Evolutionary conservation across 2,888 invertebrate genomes (phyloP).

Genomic region (Trissoscelio sp.): DNA sequence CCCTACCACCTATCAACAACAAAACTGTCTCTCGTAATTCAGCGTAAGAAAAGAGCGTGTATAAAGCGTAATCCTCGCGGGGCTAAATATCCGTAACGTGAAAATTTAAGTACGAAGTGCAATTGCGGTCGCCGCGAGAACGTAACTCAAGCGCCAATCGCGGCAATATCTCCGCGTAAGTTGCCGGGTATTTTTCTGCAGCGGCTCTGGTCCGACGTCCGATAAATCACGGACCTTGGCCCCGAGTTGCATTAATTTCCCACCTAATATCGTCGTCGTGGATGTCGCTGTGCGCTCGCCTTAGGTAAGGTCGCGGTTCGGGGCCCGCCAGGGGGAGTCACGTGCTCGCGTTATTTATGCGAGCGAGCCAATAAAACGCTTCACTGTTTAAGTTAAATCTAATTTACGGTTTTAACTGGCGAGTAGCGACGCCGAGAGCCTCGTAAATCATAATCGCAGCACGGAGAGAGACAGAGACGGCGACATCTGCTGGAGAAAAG

Average conservation of each 20-base stretch:
- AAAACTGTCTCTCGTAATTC: constrained; percentile 63
- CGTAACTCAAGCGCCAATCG: constrained; percentile 69
- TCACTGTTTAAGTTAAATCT: constrained; percentile 81
- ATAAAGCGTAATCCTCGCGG: constrained; percentile 64
- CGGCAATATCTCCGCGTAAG: constrained; percentile 64
- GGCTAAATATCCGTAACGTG: constrained; percentile 69
- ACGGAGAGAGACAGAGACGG: constrained; percentile 39
- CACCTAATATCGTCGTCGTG: constrained; percentile 68
- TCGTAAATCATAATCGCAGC: constrained; percentile 81
- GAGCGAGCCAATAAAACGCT: constrained; percentile 79
- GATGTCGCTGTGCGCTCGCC: constrained; percentile 64
- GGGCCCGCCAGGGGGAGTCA: constrained; percentile 72
- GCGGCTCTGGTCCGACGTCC: constrained; percentile 52
- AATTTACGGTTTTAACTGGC: constrained; percentile 79
- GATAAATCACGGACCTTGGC: constrained; percentile 70
- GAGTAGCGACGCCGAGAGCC: constrained; percentile 70
- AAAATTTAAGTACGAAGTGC: constrained; percentile 70
- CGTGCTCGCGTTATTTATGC: constrained; percentile 76
- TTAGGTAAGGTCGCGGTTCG: constrained; percentile 66
- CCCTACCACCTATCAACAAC: too few relatives aligned
- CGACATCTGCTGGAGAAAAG: constrained; percentile 19
- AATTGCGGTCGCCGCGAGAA: constrained; percentile 69
- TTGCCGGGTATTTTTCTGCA: constrained; percentile 44
- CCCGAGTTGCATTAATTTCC: constrained; percentile 68
- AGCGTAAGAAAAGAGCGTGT: constrained; percentile 65